Evolutionary conservation across 1,140 invertebrate species (phyloP), one percentile per base, ranked within the genome.

Genomic region (Harpegnathos saltator): DNA sequence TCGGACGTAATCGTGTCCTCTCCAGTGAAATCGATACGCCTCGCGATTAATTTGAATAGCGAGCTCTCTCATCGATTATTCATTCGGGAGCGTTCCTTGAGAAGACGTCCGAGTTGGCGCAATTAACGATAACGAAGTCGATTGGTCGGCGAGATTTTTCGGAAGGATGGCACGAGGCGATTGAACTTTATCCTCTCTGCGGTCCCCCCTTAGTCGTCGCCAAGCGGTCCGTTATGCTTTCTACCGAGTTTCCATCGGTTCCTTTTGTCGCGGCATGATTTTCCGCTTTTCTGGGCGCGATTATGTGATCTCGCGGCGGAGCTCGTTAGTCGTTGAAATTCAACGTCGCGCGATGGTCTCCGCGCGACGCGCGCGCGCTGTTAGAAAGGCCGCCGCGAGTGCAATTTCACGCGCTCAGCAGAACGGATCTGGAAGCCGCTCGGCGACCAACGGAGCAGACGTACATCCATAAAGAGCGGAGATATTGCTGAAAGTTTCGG

Each of bases 101-200:
- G 7, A 15, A 26, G 50, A 38, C 11, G 26, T 4, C 15, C 24
- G 44, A 44, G 14, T 22, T 56, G 15, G n/a, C 29, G 15, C 17
- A 44, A 69, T 56, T 56, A 26, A 38, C 38, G n/a, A 5, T 24
- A 58, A 78, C 15, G 11, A 56, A n/a, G 11, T 11, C 58, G 52
- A 69, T 68, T 58, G 56, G 0, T 17, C 22, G 29, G 44, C 1
- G 48, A 29, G 29, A 14, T 24, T 48, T n/a, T 63, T 63, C 69
- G 9, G 33, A 56, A 29, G 24, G 52, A 71, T 26, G n/a, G 26
- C 19, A 3, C 7, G 38, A 59, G 75, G 24, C 33, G 52, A 78
- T 78, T 78, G 75, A 80, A 80, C 33, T 80, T 80, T 78, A 78
- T 78, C 22, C 63, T 69, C 63, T 80, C n/a, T n/a, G n/a, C n/a